A percentile compares a stretch with the other conserved stretches of the same genome.
phyloP scores from a whole-genome alignment of 1,140 invertebrate genomes.

The Amyelois transitella region DNA sequence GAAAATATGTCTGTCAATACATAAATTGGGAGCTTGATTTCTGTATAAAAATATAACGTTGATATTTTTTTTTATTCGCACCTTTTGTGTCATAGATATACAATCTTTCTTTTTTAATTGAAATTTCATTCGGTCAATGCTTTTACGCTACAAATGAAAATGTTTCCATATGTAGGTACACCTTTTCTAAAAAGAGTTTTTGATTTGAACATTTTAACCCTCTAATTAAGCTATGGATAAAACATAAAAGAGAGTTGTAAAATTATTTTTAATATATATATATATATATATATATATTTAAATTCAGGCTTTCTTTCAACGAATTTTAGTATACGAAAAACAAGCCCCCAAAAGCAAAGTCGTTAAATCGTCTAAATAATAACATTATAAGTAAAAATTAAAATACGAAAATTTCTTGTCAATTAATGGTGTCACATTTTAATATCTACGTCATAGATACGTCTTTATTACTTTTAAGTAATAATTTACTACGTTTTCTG shows the following conservation, averaged over 20 bases:
- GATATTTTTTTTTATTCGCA: no score
- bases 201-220: no score
- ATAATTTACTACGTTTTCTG: neutral
- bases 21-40: conserved; percentile 9
- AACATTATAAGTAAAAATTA: neutral
- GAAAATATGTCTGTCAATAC: neutral
- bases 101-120: no score
- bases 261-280: no score
- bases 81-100: no score
- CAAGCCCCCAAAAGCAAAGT: neutral
- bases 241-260: no score
- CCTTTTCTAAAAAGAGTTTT: no score
- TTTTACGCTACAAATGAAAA: no score
- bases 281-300: neutral
- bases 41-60: neutral
- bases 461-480: neutral
- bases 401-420: neutral
- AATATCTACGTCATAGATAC: neutral
- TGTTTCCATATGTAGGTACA: no score
- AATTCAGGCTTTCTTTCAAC: neutral
- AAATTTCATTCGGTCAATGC: no score
- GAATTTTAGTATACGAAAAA: neutral
- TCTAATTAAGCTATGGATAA: no score
- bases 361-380: neutral
- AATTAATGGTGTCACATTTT: neutral